phyloP scores from a whole-genome alignment of 2,888 invertebrate species.

The Cheilosia grossa region DNA sequence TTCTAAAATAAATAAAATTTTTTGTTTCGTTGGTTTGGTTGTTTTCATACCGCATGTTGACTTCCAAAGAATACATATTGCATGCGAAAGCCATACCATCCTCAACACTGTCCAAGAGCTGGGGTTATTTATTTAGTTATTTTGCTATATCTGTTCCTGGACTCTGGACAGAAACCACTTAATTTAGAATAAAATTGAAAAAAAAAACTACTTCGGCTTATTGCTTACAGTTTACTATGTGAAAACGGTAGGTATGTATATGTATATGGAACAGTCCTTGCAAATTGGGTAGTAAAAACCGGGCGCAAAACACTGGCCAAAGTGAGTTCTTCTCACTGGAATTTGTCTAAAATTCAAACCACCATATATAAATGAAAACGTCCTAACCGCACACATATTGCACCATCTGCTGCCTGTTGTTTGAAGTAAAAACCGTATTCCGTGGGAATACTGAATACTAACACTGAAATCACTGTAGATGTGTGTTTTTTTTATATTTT shows the following conservation, averaged over 20 bases:
- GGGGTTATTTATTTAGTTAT: constrained; percentile 36
- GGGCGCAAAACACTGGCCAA: background rate
- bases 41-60: background rate
- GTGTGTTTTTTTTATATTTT: constrained; percentile 6
- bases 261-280: constrained; percentile 29
- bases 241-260: background rate
- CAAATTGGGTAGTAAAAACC: constrained; percentile 53
- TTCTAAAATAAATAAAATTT: constrained; percentile 12
- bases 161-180: constrained; percentile 54
- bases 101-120: background rate
- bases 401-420: constrained; percentile 61
- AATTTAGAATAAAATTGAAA: constrained; percentile 67
- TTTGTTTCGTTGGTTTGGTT: background rate
- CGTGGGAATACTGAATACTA: constrained; percentile 2
- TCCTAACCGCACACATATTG: constrained; percentile 57
- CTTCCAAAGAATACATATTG: constrained; percentile 3
- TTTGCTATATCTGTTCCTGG: constrained; percentile 1
- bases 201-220: constrained; percentile 31
- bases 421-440: constrained; percentile 27
- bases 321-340: constrained; percentile 23
- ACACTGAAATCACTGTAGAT: background rate
- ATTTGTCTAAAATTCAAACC: constrained; percentile 62
- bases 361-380: constrained; percentile 62
- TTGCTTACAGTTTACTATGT: constrained; percentile 28
- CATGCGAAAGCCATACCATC: background rate